phyloP scores from a whole-genome alignment of 2,797 vertebrate genomes.

The Mastacembelus armatus region DNA sequence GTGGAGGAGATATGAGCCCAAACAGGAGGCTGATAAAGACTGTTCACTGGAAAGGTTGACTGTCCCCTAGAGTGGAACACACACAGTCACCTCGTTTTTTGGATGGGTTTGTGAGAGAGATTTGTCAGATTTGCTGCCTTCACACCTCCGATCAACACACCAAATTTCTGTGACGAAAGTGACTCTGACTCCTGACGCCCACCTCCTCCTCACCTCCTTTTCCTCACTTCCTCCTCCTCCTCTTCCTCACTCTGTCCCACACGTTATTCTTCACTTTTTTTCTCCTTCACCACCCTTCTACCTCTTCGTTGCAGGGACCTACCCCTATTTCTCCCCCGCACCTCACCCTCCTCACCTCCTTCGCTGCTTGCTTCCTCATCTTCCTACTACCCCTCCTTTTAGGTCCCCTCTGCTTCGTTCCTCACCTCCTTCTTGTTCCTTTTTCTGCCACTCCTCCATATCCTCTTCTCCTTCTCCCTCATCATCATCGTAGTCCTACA shows the following conservation, averaged over 20 bases:
- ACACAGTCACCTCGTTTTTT: conserved; percentile 35
- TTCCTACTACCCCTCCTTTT: background rate
- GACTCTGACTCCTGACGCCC: conserved; percentile 65
- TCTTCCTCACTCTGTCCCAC: background rate
- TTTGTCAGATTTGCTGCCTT: conserved; percentile 70
- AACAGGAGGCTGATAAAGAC: conserved; percentile 59
- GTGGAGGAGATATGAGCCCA: conserved; percentile 35
- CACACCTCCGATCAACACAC: conserved; percentile 69
- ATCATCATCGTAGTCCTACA: background rate
- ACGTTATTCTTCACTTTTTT: background rate
- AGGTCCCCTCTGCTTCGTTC: background rate
- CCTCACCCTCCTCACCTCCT: background rate
- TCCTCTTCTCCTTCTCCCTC: background rate
- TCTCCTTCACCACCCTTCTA: background rate
- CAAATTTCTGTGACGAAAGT: conserved; percentile 65
- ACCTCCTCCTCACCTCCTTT: conserved; percentile 44
- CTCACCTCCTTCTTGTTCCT: background rate
- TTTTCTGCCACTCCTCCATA: background rate
- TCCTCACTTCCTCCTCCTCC: conserved; percentile 24
- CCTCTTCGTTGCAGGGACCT: too few relatives aligned
- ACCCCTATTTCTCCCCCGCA: background rate
- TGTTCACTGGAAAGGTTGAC: conserved; percentile 58
- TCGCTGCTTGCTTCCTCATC: background rate
- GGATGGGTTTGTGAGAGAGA: conserved; percentile 40
- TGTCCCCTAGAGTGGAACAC: conserved; percentile 55